Evolutionary conservation across 2,888 invertebrate genomes (phyloP), one percentile per base, ranked within the genome.

Genomic region (Tridacna gigas): DNA sequence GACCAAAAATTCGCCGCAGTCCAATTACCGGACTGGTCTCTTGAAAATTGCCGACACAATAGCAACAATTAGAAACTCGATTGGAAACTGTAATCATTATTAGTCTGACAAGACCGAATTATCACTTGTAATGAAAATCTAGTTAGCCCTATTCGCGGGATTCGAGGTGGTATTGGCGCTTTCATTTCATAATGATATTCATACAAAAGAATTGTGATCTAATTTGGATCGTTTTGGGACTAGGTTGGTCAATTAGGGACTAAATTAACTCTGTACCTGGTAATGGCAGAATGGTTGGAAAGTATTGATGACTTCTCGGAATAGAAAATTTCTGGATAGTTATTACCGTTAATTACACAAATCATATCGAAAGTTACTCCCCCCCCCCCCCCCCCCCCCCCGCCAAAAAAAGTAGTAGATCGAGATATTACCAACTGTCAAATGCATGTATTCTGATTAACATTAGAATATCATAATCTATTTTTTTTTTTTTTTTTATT

Each of bases 101-200:
- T 86, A 83, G 74, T 66, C 66, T 66, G 73, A 84, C 86, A 86
- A 82, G 75, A 77, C 73, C 15, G 63, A 82, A 86, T 86, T 86
- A 86, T 77, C 86, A 63, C 82, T 80, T 71, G 71, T 84, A 86
- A 86, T 86, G 84, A 86, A 86, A 86, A 86, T 79, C 82, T 84
- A 82, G 86, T 86, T 86, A 86, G 78, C 63, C 51, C 76, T 78
- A 82, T 82, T 86, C 82, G 80, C 82, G 18, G 74, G 71, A 79
- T 80, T 82, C 82, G 60, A 75, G 82, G 82, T 84, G 86, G 74
- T 77, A 86, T 84, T 82, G 86, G 84, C 84, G 82, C 86, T 86
- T 84, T 77, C 81, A 84, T 86, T 84, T 84, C 86, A 84, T 86
- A 84, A 86, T 86, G 82, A 84, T 80, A 80, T 67, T 78, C 84